These are phyloP conservation scores for Saccopteryx leptura DNA, from an alignment of 2,113 vertebrate genomes.

Conservation along the genomic window DNA sequence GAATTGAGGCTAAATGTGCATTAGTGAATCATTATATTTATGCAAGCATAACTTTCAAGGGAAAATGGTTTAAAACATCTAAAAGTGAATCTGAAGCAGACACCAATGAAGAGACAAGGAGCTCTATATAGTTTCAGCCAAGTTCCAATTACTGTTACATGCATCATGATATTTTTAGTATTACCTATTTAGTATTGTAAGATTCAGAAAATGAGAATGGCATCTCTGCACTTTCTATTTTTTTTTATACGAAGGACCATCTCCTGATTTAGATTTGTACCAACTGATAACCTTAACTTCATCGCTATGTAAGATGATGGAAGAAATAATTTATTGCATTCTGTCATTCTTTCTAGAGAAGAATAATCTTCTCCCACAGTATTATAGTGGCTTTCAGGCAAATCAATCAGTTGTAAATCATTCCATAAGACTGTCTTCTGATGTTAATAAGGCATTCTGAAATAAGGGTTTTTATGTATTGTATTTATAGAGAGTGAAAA, in stretches of 20 bases:
- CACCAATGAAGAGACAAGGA: neutral
- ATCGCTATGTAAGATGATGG: conserved; percentile 85
- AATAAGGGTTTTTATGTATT: conserved; percentile 87
- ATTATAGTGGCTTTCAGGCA: conserved; percentile 89
- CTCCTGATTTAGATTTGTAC: conserved; percentile 87
- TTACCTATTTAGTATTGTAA: conserved; percentile 44
- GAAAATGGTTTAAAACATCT: neutral
- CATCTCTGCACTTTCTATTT: conserved; percentile 65
- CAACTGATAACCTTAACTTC: conserved; percentile 86
- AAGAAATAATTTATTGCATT: conserved; percentile 87
- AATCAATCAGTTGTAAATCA: conserved; percentile 89
- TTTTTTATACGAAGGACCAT: conserved; percentile 73
- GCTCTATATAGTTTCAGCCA: neutral
- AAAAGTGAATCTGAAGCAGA: neutral
- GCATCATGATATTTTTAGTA: conserved; percentile 44
- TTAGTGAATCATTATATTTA: neutral
- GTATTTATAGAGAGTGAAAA: conserved; percentile 85
- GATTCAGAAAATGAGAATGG: conserved; percentile 66
- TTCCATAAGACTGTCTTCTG: conserved; percentile 85
- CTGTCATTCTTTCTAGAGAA: conserved; percentile 88
- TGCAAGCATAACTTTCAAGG: conserved; percentile 9
- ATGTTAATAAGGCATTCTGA: conserved; percentile 89
- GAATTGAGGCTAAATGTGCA: neutral
- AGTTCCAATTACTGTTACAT: conserved; percentile 60
- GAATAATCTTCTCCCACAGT: conserved; percentile 88